Conservation (phyloP, 2,888 invertebrate species). For the Macaria notata region DNA sequence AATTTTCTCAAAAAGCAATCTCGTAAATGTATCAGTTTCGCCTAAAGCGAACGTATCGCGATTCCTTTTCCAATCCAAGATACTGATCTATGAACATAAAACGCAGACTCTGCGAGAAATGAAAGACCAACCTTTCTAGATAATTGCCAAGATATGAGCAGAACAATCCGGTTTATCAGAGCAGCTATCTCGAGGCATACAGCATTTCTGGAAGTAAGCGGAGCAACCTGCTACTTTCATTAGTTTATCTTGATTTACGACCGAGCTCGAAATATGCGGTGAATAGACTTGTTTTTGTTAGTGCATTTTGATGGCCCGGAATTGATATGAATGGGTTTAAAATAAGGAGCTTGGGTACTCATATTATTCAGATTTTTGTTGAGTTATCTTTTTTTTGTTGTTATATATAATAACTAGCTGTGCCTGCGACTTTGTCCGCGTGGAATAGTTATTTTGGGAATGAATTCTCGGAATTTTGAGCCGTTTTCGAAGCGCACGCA, state of each 20-base stretch:
- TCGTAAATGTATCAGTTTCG: neutral
- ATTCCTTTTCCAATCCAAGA: conserved; percentile 31
- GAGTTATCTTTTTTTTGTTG: too few species aligned
- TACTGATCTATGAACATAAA: conserved; percentile 36
- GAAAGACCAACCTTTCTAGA: conserved; percentile 49
- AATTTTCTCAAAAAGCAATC: neutral
- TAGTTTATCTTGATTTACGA: conserved; percentile 20
- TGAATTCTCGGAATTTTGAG: too few species aligned
- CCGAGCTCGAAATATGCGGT: conserved; percentile 8
- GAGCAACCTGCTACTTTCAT: conserved; percentile 24
- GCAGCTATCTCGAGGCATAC: conserved; percentile 42
- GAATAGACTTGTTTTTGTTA: conserved; percentile 1
- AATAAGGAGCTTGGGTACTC: too few species aligned
- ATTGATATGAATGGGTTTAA: too few species aligned
- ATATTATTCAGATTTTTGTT: too few species aligned
- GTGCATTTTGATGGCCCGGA: neutral
- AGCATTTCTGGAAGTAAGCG: conserved; percentile 32
- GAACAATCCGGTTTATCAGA: conserved; percentile 44
- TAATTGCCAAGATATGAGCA: conserved; percentile 48
- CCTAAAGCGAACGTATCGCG: conserved; percentile 19
- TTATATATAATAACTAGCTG: too few species aligned
- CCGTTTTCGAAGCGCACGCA: too few species aligned
- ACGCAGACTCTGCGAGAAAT: conserved; percentile 42
- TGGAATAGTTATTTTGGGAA: too few species aligned
- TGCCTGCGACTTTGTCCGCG: too few species aligned